A percentile compares a stretch with the other conserved stretches of the same genome.
Evolutionary conservation across 2,888 invertebrate genomes (phyloP).

Genomic region (Petrophora chlorosata): DNA sequence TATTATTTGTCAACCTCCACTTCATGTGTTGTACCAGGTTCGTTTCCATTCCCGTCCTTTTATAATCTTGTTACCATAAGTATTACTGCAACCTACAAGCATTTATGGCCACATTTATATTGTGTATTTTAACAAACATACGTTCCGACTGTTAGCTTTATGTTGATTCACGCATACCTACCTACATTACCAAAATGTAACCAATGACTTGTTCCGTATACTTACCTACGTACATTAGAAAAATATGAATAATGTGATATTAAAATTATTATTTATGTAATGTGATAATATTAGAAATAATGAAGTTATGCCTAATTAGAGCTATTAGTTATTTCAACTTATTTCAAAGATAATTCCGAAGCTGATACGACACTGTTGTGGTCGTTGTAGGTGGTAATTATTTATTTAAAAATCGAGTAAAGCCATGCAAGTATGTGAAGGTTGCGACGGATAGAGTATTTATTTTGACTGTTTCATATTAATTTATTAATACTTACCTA

Average conservation of each 20-base stretch:
- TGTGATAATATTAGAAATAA: conserved; percentile 34
- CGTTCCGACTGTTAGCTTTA: neutral
- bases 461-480: too few relatives aligned
- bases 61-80: neutral
- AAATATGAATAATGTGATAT: conserved; percentile 35
- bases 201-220: conserved; percentile 2
- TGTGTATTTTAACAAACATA: neutral
- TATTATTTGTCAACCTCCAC: neutral
- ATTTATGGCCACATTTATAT: neutral
- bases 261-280: conserved; percentile 31
- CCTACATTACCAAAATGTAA: neutral
- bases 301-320: conserved; percentile 24
- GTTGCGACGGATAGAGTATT: too few relatives aligned
- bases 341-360: neutral
- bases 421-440: too few relatives aligned
- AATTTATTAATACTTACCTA: too few relatives aligned
- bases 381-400: neutral
- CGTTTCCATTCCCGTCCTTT: conserved; percentile 3
- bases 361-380: neutral
- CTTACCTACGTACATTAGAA: conserved; percentile 12
- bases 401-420: conserved; percentile 11
- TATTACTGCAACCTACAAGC: neutral
- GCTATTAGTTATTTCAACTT: conserved; percentile 3
- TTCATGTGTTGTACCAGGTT: neutral
- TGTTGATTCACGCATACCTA: too few relatives aligned